Evolutionary conservation across 2,888 invertebrate species (phyloP).

Genomic region (Drosophila peninsularis): DNA sequence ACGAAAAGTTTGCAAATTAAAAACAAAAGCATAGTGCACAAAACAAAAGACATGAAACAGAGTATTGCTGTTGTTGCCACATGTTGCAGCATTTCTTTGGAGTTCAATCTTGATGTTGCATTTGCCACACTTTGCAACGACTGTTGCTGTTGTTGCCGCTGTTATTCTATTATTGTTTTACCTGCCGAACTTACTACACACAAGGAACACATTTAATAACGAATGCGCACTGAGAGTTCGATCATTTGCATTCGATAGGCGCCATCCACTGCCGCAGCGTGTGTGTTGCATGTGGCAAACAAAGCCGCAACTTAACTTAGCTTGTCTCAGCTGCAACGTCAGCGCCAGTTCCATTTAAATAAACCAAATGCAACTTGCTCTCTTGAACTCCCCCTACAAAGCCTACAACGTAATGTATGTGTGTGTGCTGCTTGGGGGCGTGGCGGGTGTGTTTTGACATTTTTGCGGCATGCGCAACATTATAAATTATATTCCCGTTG

Average conservation of each 20-base stretch:
- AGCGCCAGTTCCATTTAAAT: constrained; percentile 70
- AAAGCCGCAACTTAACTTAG: constrained; percentile 76
- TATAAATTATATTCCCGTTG: constrained; percentile 78
- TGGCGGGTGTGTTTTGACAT: constrained; percentile 69
- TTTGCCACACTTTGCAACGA: constrained; percentile 61
- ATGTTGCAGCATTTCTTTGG: constrained; percentile 79
- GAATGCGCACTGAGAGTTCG: constrained; percentile 59
- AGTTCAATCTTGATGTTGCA: constrained; percentile 73
- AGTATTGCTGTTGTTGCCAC: constrained; percentile 67
- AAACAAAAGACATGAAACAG: constrained; percentile 74
- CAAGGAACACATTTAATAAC: constrained; percentile 64
- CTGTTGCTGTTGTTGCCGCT: constrained; percentile 28
- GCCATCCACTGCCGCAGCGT: constrained; percentile 34
- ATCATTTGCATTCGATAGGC: constrained; percentile 79
- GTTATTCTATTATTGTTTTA: constrained; percentile 54
- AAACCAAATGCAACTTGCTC: constrained; percentile 60
- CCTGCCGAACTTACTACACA: constrained; percentile 42
- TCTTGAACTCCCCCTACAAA: constrained; percentile 65
- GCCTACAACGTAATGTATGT: constrained; percentile 4
- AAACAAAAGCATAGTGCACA: constrained; percentile 61
- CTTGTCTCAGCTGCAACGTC: too few relatives aligned
- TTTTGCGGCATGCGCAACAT: constrained; percentile 71
- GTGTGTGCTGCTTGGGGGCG: constrained; percentile 57
- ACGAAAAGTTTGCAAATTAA: constrained; percentile 77
- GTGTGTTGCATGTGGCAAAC: constrained; percentile 52